Evolutionary conservation across 2,888 invertebrate genomes (phyloP).

Genomic region (Cotesia congregata): DNA sequence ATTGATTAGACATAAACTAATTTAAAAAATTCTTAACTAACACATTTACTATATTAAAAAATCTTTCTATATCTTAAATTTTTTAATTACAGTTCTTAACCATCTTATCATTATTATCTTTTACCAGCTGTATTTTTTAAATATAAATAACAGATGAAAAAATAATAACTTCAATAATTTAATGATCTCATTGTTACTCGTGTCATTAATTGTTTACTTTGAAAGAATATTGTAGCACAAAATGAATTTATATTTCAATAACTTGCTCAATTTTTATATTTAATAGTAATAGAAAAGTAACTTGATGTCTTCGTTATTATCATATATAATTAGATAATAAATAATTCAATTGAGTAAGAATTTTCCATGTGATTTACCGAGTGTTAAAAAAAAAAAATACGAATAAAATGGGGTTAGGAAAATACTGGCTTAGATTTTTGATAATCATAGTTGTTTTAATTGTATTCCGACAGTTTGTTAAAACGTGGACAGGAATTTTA

Average conservation of each 20-base stretch:
- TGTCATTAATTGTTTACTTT: not conserved
- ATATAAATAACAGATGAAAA: not conserved
- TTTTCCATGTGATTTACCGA: not conserved
- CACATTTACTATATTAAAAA: not conserved
- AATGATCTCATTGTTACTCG: not conserved
- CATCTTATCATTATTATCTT: not conserved
- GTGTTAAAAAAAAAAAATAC: not conserved
- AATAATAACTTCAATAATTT: not conserved
- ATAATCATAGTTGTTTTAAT: slow-evolving; percentile 47
- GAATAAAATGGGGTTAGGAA: slow-evolving; percentile 56
- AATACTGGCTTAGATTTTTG: slow-evolving; percentile 53
- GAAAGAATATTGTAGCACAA: not conserved
- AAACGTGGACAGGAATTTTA: slow-evolving; percentile 40
- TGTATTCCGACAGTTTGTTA: slow-evolving; percentile 45
- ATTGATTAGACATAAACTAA: not conserved
- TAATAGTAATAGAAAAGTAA: not conserved
- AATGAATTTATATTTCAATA: not conserved
- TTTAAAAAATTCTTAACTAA: not conserved
- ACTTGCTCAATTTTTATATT: not conserved
- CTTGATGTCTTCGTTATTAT: not conserved
- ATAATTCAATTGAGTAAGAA: not conserved
- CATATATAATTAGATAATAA: not conserved
- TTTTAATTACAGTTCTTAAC: not conserved
- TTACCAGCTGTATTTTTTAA: not conserved
- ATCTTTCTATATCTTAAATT: not conserved